These are phyloP conservation scores for Atta texana DNA, from an alignment of 1,140 invertebrate genomes.

Conservation along the genomic window DNA sequence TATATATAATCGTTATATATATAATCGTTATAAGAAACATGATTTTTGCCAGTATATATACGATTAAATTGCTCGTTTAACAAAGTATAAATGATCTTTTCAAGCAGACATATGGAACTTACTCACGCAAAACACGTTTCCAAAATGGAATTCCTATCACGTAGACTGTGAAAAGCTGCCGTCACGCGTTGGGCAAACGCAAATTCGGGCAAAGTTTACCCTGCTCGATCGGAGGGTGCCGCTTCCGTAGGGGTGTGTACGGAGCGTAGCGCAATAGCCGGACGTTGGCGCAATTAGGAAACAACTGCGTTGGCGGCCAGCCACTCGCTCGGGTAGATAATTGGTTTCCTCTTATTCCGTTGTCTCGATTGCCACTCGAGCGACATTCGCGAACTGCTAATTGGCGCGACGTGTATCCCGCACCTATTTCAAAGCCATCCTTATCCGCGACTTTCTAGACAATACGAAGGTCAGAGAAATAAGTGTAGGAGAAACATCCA, in stretches of 20 bases:
- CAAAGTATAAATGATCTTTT: constrained; percentile 29
- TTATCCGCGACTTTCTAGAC: background rate
- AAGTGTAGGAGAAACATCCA: background rate
- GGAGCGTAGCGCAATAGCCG: constrained; percentile 57
- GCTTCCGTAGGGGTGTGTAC: constrained; percentile 52
- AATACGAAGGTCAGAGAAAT: background rate
- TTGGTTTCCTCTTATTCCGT: constrained; percentile 77
- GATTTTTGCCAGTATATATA: background rate
- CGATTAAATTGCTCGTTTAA: constrained; percentile 17
- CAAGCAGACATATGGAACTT: background rate
- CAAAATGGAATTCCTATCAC: constrained; percentile 45
- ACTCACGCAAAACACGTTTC: constrained; percentile 25
- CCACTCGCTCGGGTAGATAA: constrained; percentile 71
- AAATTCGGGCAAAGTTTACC: constrained; percentile 66
- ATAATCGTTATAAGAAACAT: background rate
- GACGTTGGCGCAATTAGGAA: constrained; percentile 78
- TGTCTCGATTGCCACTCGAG: constrained; percentile 69
- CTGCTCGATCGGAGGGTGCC: constrained; percentile 51
- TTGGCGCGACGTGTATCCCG: constrained; percentile 69
- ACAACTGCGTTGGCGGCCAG: constrained; percentile 75
- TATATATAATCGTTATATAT: too few species aligned
- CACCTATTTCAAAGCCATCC: constrained; percentile 55
- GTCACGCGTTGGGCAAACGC: constrained; percentile 40
- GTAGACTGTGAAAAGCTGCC: constrained; percentile 56
- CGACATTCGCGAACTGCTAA: constrained; percentile 72